Percentiles rank a stretch among this genome's conserved stretches.
phyloP scores from a whole-genome alignment of 2,113 vertebrate genomes.

The Narcine bancroftii region DNA sequence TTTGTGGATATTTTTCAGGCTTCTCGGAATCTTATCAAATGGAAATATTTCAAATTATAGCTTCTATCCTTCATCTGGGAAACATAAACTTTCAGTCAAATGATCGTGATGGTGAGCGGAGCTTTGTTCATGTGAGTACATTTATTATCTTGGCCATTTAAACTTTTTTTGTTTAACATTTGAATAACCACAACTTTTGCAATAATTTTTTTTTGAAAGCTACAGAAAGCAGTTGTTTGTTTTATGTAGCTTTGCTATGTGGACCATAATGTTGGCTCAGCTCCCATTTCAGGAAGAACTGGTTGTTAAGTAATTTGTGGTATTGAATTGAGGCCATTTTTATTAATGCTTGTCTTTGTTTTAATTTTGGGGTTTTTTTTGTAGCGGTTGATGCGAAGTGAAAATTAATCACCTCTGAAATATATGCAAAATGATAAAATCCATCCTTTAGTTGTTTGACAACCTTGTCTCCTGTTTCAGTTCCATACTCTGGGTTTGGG shows the following conservation, averaged over 20 bases:
- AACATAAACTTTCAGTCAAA: conserved; percentile 55
- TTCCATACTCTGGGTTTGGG: too few species aligned
- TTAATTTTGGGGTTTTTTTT: background rate
- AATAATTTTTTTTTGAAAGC: background rate
- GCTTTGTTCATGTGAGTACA: conserved; percentile 54
- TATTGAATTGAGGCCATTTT: background rate
- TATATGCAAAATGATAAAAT: background rate
- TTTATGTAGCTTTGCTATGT: background rate
- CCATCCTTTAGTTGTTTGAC: background rate
- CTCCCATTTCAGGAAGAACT: background rate
- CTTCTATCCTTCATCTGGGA: conserved; percentile 64
- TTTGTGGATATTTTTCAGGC: conserved; percentile 48
- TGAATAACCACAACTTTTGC: background rate
- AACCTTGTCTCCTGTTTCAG: too few species aligned
- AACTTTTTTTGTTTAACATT: background rate
- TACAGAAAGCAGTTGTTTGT: background rate
- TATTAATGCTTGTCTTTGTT: background rate
- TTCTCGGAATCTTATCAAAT: conserved; percentile 60
- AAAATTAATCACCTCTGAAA: background rate
- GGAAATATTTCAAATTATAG: conserved; percentile 61
- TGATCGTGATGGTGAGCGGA: conserved; percentile 53
- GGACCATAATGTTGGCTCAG: background rate
- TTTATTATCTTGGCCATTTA: background rate
- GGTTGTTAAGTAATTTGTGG: background rate
- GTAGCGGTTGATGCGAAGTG: background rate